Percentiles rank a stretch among this genome's conserved stretches.
phyloP scores from a whole-genome alignment of 2,797 vertebrate species.

The Masticophis lateralis region DNA sequence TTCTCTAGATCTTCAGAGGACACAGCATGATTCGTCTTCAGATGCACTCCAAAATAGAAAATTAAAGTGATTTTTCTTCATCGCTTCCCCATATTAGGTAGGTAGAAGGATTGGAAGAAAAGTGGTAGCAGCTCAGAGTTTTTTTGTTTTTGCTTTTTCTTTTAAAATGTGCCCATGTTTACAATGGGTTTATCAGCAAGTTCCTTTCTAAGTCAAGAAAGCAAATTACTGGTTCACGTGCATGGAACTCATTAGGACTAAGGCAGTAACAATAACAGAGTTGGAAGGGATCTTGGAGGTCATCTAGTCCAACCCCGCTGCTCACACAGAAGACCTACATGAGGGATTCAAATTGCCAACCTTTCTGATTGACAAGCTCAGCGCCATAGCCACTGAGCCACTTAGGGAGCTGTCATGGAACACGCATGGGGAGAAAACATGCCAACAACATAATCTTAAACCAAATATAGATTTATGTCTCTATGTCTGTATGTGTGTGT shows the following conservation, averaged over 20 bases:
- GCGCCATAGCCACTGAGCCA: too few relatives aligned
- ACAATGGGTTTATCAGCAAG: constrained; percentile 12
- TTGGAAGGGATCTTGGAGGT: too few relatives aligned
- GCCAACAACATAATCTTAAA: not conserved
- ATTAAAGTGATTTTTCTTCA: not conserved
- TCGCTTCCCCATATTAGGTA: not conserved
- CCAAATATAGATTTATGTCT: not conserved
- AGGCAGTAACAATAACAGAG: not conserved
- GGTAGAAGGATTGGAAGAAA: not conserved
- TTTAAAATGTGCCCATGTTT: not conserved
- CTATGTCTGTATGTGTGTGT: not conserved
- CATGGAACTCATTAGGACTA: not conserved
- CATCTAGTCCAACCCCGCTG: too few relatives aligned
- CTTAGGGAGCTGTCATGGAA: not conserved
- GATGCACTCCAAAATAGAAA: constrained; percentile 34
- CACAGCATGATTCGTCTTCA: constrained; percentile 20
- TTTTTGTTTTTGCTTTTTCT: not conserved
- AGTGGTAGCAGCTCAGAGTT: not conserved
- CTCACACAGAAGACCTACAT: too few relatives aligned
- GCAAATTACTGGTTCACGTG: not conserved
- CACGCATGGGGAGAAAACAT: constrained; percentile 4
- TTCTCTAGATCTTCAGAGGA: not conserved
- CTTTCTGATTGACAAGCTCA: too few relatives aligned
- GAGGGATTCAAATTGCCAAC: too few relatives aligned
- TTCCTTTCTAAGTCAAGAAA: constrained; percentile 26